Percentiles rank a stretch among this genome's conserved stretches.
These are phyloP conservation scores for Triplophysa bombifrons DNA, from an alignment of 2,797 vertebrate species.

Conservation along the genomic window DNA sequence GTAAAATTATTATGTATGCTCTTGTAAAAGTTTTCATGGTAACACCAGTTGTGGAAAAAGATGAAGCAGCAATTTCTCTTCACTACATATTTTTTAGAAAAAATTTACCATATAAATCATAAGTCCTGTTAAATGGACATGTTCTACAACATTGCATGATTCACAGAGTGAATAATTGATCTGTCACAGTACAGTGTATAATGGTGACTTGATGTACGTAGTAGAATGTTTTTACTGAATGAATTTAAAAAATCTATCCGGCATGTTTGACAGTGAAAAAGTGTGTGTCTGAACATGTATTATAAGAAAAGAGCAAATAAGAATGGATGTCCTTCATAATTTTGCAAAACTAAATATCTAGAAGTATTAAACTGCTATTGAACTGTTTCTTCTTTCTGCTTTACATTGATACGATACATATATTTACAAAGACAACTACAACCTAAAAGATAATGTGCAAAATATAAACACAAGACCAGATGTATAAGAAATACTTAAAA, in stretches of 20 bases:
- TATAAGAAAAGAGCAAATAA: neutral
- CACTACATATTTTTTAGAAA: neutral
- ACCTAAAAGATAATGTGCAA: neutral
- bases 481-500: neutral
- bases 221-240: neutral
- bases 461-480: neutral
- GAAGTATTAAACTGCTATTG: neutral
- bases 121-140: neutral
- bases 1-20: neutral
- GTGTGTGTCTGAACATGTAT: neutral
- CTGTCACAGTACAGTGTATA: neutral
- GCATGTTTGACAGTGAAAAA: neutral
- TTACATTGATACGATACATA: conserved; percentile 14
- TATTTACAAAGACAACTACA: neutral
- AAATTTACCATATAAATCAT: neutral
- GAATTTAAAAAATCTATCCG: neutral
- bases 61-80: no score
- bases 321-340: conserved; percentile 33
- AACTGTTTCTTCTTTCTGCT: neutral
- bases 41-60: neutral
- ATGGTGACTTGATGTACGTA: no score
- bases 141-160: neutral
- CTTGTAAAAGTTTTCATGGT: neutral
- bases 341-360: neutral
- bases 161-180: neutral